phyloP scores from a whole-genome alignment of 2,113 vertebrate genomes.

The Aramus guarauna region DNA sequence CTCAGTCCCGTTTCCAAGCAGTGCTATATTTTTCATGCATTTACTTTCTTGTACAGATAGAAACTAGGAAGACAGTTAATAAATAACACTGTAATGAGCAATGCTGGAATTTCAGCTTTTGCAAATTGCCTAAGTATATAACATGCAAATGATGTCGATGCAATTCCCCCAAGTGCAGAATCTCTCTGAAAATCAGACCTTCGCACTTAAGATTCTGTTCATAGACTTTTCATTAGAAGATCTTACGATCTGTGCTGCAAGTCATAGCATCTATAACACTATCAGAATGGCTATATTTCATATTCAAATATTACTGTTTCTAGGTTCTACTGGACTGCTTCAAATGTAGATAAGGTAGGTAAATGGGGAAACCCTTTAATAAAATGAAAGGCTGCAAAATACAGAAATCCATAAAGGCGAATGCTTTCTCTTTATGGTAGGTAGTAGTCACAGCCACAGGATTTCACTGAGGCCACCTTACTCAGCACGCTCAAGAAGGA shows the following conservation, averaged over 20 bases:
- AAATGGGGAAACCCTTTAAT: not conserved
- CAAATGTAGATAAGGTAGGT: not conserved
- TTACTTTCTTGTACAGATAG: not conserved
- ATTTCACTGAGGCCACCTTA: not conserved
- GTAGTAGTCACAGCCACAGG: not conserved
- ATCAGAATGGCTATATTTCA: not conserved
- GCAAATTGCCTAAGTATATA: not conserved
- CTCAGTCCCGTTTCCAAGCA: not conserved
- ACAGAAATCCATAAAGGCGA: not conserved
- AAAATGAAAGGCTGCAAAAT: not conserved
- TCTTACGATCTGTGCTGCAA: not conserved
- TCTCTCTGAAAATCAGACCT: not conserved
- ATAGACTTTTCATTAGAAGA: not conserved
- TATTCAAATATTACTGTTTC: not conserved
- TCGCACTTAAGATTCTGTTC: not conserved
- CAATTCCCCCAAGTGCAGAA: not conserved
- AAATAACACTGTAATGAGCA: not conserved
- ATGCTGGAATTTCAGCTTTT: not conserved
- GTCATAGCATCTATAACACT: not conserved
- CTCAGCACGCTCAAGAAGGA: not conserved
- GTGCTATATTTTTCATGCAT: not conserved
- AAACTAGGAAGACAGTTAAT: not conserved
- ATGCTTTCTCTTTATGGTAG: not conserved
- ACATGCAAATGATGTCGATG: accelerated
- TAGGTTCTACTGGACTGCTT: not conserved